These are phyloP conservation scores for Trematocara nigrifrons DNA, from an alignment of 2,113 vertebrate genomes.

Conservation along the genomic window DNA sequence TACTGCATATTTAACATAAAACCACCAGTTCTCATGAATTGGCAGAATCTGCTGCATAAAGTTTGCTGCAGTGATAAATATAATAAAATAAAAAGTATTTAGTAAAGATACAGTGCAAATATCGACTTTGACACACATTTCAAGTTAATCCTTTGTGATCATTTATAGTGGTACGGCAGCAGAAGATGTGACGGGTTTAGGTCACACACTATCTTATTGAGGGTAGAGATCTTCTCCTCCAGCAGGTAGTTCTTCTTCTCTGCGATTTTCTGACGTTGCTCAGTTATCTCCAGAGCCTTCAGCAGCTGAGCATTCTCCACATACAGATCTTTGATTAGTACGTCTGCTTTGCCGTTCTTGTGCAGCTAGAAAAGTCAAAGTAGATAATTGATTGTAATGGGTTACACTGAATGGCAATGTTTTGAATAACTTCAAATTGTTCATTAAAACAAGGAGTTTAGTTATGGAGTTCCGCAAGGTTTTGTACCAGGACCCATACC, in stretches of 20 bases:
- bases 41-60: background rate
- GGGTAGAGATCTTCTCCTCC: conserved; percentile 90
- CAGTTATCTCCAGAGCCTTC: conserved; percentile 84
- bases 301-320: conserved; percentile 87
- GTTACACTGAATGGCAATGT: rapidly evolving
- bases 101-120: background rate
- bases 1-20: background rate
- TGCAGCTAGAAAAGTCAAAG: conserved; percentile 68
- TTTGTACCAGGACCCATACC: background rate
- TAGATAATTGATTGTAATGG: background rate
- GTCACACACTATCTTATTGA: conserved; percentile 86
- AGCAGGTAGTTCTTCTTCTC: conserved; percentile 92
- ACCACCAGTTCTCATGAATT: background rate
- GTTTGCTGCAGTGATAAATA: background rate
- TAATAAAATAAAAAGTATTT: background rate
- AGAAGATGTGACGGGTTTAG: conserved; percentile 74
- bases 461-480: background rate
- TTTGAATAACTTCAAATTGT: background rate
- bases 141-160: background rate
- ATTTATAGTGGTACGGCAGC: conserved; percentile 43
- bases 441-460: background rate
- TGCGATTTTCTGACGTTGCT: conserved; percentile 80
- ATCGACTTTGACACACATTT: background rate
- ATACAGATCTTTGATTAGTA: conserved; percentile 86
- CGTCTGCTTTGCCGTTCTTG: conserved; percentile 83